Percentiles rank a stretch among this genome's conserved stretches.
phyloP scores from a whole-genome alignment of 2,888 invertebrate species.

The Pristionchus fissidentatus region DNA sequence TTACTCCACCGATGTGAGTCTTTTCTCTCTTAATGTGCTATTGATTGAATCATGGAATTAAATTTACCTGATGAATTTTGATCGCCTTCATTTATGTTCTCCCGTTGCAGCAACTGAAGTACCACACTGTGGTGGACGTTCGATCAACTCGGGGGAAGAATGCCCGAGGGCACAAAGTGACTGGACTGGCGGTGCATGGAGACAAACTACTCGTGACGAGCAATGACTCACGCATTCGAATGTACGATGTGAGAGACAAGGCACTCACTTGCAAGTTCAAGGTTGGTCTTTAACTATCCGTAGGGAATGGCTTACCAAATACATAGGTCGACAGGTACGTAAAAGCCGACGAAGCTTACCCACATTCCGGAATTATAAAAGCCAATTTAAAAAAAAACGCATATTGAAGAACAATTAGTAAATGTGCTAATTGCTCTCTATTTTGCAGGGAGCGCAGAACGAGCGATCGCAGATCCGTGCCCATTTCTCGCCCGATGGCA shows the following conservation, averaged over 20 bases:
- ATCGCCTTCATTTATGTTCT: not conserved
- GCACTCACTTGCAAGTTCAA: slow-evolving; percentile 96
- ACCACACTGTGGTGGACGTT: slow-evolving; percentile 97
- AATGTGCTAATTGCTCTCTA: not conserved
- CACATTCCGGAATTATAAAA: not conserved
- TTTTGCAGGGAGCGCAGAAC: slow-evolving; percentile 71
- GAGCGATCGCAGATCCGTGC: slow-evolving; percentile 88
- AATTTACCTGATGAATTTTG: not conserved
- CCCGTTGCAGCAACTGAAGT: slow-evolving; percentile 86
- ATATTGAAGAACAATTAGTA: not conserved
- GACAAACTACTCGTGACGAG: slow-evolving; percentile 84
- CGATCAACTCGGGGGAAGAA: slow-evolving; percentile 93
- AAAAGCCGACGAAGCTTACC: too few relatives aligned
- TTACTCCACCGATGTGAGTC: slow-evolving; percentile 88
- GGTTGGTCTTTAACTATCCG: slow-evolving; percentile 77
- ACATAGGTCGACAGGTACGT: too few relatives aligned
- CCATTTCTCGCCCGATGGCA: slow-evolving; percentile 94
- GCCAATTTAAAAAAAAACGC: not conserved
- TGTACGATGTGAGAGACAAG: slow-evolving; percentile 94
- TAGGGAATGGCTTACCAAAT: not conserved
- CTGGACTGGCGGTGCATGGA: slow-evolving; percentile 84
- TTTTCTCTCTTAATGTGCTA: not conserved
- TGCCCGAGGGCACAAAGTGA: slow-evolving; percentile 93
- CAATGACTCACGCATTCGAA: slow-evolving; percentile 94
- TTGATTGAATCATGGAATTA: not conserved